These are phyloP conservation scores for Pogonophryne albipinna DNA, from an alignment of 2,797 vertebrate species.

Conservation along the genomic window DNA sequence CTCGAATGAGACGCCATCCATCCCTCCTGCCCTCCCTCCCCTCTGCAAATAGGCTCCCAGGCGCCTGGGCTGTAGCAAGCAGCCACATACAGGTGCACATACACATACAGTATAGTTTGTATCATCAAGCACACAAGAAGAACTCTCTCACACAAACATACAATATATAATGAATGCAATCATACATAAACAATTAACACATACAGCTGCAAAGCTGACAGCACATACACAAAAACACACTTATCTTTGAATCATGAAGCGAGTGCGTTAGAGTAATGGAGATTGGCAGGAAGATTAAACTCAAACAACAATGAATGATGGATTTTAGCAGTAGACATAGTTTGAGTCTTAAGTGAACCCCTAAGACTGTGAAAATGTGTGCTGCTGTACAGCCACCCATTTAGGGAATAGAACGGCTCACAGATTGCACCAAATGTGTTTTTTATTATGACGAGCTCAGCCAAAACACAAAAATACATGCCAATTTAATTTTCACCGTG, in stretches of 20 bases:
- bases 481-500: slow-evolving; percentile 48
- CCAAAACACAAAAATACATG: slow-evolving; percentile 48
- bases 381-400: not conserved
- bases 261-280: not conserved
- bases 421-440: slow-evolving; percentile 1
- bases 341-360: not conserved
- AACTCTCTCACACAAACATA: not conserved
- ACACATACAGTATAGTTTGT: slow-evolving; percentile 9
- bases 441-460: slow-evolving; percentile 19
- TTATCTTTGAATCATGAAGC: not conserved
- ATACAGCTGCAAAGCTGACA: not conserved
- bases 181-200: not conserved
- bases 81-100: slow-evolving; percentile 28
- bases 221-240: not conserved
- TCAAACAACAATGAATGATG: slow-evolving; percentile 4
- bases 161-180: not conserved
- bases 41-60: slow-evolving; percentile 62
- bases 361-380: not conserved
- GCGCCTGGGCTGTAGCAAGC: slow-evolving; percentile 45
- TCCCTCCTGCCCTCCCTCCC: slow-evolving; percentile 56
- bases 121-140: slow-evolving; percentile 7
- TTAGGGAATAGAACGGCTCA: not conserved
- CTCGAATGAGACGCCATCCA: slow-evolving; percentile 62
- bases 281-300: not conserved
- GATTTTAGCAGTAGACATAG: not conserved